These are phyloP conservation scores for Xiphophorus couchianus DNA, from an alignment of 2,113 vertebrate genomes.

Conservation along the genomic window DNA sequence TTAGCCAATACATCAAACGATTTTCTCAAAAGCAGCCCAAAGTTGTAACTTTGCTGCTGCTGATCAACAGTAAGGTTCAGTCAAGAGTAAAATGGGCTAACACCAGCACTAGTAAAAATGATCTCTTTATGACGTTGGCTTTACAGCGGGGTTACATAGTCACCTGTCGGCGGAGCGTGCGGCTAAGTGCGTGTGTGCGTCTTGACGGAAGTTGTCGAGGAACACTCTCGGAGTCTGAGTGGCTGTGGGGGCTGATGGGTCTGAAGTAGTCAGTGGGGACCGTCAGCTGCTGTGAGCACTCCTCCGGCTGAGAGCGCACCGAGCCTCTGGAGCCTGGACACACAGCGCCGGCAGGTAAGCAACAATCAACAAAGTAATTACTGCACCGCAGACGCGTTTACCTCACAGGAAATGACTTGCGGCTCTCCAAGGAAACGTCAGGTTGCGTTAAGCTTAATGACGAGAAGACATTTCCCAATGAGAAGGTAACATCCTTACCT, in stretches of 20 bases:
- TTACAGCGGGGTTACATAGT: constrained; percentile 1
- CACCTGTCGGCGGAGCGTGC: constrained; percentile 95
- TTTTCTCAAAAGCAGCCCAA: too few relatives aligned
- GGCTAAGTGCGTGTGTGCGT: constrained; percentile 84
- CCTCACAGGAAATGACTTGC: not conserved
- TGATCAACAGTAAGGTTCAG: not conserved
- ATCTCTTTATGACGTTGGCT: not conserved
- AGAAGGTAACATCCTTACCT: constrained; percentile 48
- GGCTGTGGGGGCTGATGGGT: constrained; percentile 81
- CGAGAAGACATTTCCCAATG: not conserved
- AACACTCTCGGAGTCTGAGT: constrained; percentile 80
- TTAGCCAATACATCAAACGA: too few relatives aligned
- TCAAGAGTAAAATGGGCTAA: too few relatives aligned
- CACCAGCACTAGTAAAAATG: not conserved
- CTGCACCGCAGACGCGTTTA: not conserved
- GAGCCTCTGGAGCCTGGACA: constrained; percentile 87
- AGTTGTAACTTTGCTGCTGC: too few relatives aligned
- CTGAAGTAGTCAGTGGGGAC: constrained; percentile 86
- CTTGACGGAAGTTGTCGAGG: constrained; percentile 82
- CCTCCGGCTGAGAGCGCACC: constrained; percentile 85
- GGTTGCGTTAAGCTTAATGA: not conserved
- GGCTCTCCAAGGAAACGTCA: not conserved
- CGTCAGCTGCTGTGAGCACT: constrained; percentile 78
- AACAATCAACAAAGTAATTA: not conserved
- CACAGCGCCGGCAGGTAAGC: not conserved